These are phyloP conservation scores for Abrostola triplasia DNA, from an alignment of 2,888 invertebrate genomes.

Conservation along the genomic window DNA sequence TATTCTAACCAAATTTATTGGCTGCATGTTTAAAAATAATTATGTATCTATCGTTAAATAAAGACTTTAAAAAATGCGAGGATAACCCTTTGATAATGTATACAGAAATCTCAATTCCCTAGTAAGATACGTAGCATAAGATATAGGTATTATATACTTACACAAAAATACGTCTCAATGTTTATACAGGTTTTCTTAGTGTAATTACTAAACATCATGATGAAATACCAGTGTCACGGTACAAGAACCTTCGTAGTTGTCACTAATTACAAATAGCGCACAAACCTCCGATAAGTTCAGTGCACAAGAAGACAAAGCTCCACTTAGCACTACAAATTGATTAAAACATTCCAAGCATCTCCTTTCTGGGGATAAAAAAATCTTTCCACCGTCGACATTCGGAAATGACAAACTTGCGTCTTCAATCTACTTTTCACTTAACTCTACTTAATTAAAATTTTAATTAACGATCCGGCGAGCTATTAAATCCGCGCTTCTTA, in stretches of 20 bases:
- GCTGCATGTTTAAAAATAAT: too few relatives aligned
- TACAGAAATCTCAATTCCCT: too few relatives aligned
- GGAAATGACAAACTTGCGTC: constrained; percentile 42
- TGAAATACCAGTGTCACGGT: constrained; percentile 12
- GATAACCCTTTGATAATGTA: too few relatives aligned
- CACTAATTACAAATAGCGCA: constrained; percentile 30
- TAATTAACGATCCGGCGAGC: constrained; percentile 38
- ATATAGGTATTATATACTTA: too few relatives aligned
- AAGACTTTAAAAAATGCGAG: too few relatives aligned
- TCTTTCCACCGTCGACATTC: constrained; percentile 27
- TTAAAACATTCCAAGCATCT: constrained; percentile 35
- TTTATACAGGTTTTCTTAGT: constrained; percentile 4
- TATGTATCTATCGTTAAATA: too few relatives aligned
- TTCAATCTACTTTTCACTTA: constrained; percentile 35
- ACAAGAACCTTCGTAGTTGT: constrained; percentile 6
- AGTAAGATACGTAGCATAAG: too few relatives aligned
- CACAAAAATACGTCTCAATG: constrained; percentile 1
- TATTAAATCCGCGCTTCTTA: constrained; percentile 40
- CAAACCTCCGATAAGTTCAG: constrained; percentile 17
- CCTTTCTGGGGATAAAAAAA: constrained; percentile 25
- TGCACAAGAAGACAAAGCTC: constrained; percentile 3
- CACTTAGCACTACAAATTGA: constrained; percentile 31
- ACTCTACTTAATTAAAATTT: constrained; percentile 49
- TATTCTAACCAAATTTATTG: too few relatives aligned
- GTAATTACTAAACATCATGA: constrained; percentile 22